Base-by-base conservation (phyloP, 2,797 vertebrate genomes). In the Prunella strophiata region DNA sequence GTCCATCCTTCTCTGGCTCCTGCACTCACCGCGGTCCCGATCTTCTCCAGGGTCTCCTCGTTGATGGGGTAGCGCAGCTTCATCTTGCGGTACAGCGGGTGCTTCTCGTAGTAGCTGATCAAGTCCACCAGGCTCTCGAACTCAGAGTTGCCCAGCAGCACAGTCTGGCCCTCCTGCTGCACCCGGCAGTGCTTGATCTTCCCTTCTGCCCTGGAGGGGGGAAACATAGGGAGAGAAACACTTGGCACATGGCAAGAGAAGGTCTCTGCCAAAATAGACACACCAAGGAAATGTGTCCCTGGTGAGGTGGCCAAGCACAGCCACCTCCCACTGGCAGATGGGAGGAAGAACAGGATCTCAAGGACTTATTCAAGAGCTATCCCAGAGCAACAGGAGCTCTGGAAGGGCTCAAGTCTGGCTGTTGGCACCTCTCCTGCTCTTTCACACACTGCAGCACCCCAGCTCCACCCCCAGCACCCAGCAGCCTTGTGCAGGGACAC, bases 141-240 rank as follows among this genome's bases (percentile, higher is more conserved):
- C 97, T 99, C 99, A 0, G 99, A 99, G 94, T 99, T 99, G 38
- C 99, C 99, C 78, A 99, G 98, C 93, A 99, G 98, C 97, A 99
- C 99, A 0, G 97, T 98, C 97, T 99, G 99, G 67, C 99, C 99
- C 93, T 99, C 99, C 98, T 99, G 99, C 97, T 98, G 99, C 85
- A 99, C 99, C 1, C 99, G 98, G 89, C 99, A 99, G 96, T 99
- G 99, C 94, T 99, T 99, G 97, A 99, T 99, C 98, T 99, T 99
- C 61, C 99, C 99, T 97, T 99, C 99, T 1, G 99, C 99, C 96
- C 99, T 99, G 97, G 27, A 32, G 38, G 21, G 45, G 30, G 72
- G 21, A 48, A 55, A 79, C 27, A 75, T 40, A 34, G 30, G 70
- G 72, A 89, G 83, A 47, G 30, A 63, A 63, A 8, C 36, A 11